Evolutionary conservation across 2,888 invertebrate genomes (phyloP), one percentile per base, ranked within the genome.

Genomic region (Trisateles emortualis): DNA sequence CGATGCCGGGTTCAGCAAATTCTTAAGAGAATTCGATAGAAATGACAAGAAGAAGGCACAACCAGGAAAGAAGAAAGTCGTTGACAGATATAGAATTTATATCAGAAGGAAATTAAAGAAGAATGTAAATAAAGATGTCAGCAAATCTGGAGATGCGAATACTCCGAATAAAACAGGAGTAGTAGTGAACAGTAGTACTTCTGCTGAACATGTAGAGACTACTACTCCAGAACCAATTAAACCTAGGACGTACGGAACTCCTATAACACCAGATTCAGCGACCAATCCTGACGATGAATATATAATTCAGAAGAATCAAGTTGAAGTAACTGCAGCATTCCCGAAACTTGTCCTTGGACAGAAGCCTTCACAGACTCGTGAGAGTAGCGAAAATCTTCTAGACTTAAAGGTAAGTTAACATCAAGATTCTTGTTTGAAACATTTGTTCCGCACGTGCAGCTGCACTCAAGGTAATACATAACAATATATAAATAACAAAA

Each of bases 81-180:
- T 32, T 13, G 43, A 53, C 5, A 38, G 9, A 43, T 48, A 43
- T 3, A 47, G 32, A 39, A 35, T 53, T 2, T 38, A 47, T 35
- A 43, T 53, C 39, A 53, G 39, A 33, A 32, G 53, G 22, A 47
- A 42, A 38, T 10, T 47, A 1, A 45, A 9, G 19, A 36, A 36
- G 14, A 13, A 13, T 33, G 6, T 6, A 9, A 8, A 13, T 13
- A 33, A 33, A 33, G 13, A 1, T 6, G 13, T 14, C 5, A 9
- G 8, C 6, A 33, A 33, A 14, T 13, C 8, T 1, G 14, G 0
- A 5, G 11, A n/a, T 11, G 4, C 11, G 11, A 32, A 2, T 11
- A 11, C n/a, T 5, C 19, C 5, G 19, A 32, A n/a, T 11, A 32
- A 32, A 11, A n/a, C 1, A 29, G 8, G 11, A 32, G 11, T 2